phyloP scores from a whole-genome alignment of 2,113 vertebrate genomes.

The Pedionomus torquatus region DNA sequence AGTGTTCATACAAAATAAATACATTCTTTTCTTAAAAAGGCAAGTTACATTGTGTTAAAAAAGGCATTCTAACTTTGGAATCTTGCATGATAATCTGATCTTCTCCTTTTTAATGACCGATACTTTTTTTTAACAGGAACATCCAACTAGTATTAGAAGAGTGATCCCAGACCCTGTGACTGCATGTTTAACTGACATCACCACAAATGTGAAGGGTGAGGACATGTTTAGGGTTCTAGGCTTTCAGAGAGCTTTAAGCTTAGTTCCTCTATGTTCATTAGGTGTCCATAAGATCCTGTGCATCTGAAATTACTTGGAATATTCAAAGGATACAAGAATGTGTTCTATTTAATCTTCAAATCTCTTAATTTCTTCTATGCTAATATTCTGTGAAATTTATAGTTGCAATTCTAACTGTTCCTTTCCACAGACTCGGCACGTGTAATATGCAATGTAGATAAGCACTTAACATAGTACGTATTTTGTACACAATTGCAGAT shows the following conservation, averaged over 20 bases:
- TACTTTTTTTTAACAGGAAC: neutral
- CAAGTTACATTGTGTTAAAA: neutral
- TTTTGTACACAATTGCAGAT: conserved; percentile 50
- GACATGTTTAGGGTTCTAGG: neutral
- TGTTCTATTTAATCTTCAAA: neutral
- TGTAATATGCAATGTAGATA: conserved; percentile 42
- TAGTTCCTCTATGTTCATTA: neutral
- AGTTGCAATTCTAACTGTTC: conserved; percentile 12
- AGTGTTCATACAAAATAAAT: neutral
- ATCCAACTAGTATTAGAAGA: neutral
- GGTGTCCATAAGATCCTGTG: neutral
- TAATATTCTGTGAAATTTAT: neutral
- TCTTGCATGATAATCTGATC: neutral
- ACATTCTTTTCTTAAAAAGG: no score
- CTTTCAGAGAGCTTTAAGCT: neutral
- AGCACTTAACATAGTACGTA: neutral
- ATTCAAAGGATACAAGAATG: neutral
- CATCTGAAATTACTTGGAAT: neutral
- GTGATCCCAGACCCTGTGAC: neutral
- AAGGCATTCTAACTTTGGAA: neutral
- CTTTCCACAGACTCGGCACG: neutral
- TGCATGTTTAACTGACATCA: neutral
- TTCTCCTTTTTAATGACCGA: neutral
- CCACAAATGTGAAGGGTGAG: neutral
- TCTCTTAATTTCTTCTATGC: neutral